Evolutionary conservation across 2,113 vertebrate genomes (phyloP), one percentile per base, ranked within the genome.

Genomic region (Mugil cephalus): DNA sequence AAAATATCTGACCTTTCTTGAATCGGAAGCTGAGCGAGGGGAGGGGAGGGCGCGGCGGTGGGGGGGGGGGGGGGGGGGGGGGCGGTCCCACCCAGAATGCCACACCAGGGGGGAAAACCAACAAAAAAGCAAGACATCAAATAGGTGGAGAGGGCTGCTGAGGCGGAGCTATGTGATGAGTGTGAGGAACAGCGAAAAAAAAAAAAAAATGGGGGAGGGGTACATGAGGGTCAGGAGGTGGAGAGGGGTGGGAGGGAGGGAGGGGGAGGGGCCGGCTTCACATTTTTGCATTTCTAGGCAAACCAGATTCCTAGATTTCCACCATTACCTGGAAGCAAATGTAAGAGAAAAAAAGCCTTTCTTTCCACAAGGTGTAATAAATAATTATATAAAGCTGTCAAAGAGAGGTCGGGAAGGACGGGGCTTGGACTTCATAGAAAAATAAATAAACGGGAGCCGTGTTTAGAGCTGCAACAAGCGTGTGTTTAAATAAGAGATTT

Each of bases 71-170:
- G n/a, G n/a, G n/a, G n/a, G n/a, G n/a, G n/a, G n/a, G 65, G 76
- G 72, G 62, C 71, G 45, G 77, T 71, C 80, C 61, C 74, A 77
- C 81, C 79, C 85, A 78, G 65, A 76, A 60, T 79, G 84, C 55
- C 71, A 47, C 88, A 87, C 64, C 54, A 5, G 45, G 75, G 81
- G 81, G 73, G 76, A 38, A 53, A 81, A 85, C 69, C 69, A 89
- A 85, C 84, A 81, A 55, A 90, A 55, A 90, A 74, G 83, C 79
- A 43, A 73, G 70, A 89, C 84, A 84, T 80, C 65, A 85, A 88
- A 82, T 67, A 74, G 70, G 77, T 21, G 64, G 60, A 62, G 81
- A 63, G 77, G 24, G 61, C 80, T 81, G 74, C 58, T 34, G 85
- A 77, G 89, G 83, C 24, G 66, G 82, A 78, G 85, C 85, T 79